These are phyloP conservation scores for Eupeodes luniger DNA, from an alignment of 2,888 invertebrate species.

Conservation along the genomic window DNA sequence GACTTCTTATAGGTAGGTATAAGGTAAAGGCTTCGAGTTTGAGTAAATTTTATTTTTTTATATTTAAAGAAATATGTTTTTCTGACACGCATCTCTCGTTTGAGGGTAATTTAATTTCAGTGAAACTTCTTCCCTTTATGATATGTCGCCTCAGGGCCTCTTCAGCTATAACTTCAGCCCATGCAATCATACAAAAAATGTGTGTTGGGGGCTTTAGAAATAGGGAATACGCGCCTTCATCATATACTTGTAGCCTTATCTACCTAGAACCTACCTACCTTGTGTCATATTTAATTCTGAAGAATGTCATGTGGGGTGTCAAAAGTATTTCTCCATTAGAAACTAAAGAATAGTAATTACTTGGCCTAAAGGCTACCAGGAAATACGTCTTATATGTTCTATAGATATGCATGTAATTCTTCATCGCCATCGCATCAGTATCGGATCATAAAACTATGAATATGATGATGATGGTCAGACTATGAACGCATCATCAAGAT, in stretches of 20 bases:
- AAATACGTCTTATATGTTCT: conserved; percentile 19
- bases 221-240: not conserved
- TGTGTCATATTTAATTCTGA: conserved; percentile 62
- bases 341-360: conserved; percentile 71
- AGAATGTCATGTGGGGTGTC: conserved; percentile 60
- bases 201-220: not conserved
- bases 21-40: not conserved
- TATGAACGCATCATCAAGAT: conserved; percentile 1
- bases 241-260: not conserved
- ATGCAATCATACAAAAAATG: conserved; percentile 5
- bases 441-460: not conserved
- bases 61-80: not conserved
- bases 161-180: not conserved
- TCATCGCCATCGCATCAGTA: conserved; percentile 24
- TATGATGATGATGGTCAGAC: conserved; percentile 3
- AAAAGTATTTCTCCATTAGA: conserved; percentile 67
- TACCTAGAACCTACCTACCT: not conserved
- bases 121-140: conserved; percentile 53
- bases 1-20: not conserved
- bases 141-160: conserved; percentile 51
- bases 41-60: not conserved
- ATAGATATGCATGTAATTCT: not conserved
- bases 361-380: conserved; percentile 53
- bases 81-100: conserved; percentile 66
- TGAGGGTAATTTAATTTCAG: conserved; percentile 63